phyloP scores from a whole-genome alignment of 2,113 vertebrate genomes.

The human region DNA sequence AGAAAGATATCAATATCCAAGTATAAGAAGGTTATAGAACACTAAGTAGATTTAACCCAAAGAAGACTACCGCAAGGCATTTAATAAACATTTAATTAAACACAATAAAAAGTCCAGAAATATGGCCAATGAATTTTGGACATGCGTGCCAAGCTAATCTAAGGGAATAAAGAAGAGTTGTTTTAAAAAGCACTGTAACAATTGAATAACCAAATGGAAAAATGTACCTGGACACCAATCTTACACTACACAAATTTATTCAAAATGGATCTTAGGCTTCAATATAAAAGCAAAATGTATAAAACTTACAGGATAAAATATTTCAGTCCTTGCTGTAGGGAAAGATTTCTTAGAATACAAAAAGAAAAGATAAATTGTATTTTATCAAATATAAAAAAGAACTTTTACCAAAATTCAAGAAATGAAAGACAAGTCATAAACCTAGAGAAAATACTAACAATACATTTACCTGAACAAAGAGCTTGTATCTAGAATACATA shows the following conservation, averaged over 20 bases:
- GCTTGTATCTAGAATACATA: neutral
- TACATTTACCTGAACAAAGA: neutral
- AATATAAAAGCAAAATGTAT: neutral
- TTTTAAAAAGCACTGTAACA: neutral
- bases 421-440: neutral
- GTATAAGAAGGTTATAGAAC: too few species aligned
- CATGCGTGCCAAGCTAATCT: neutral
- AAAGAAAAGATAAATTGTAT: neutral
- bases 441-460: neutral
- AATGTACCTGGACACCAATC: neutral
- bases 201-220: neutral
- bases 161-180: too few species aligned
- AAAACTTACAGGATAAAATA: neutral
- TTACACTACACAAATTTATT: neutral
- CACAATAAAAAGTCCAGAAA: neutral
- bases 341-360: neutral
- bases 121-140: neutral
- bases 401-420: neutral
- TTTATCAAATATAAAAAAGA: conserved; percentile 14
- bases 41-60: neutral
- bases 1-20: too few species aligned
- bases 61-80: neutral
- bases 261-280: too few species aligned
- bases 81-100: neutral
- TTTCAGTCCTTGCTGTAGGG: neutral